phyloP scores from a whole-genome alignment of 2,888 invertebrate genomes.

The Hermaeophaga mercurialis region DNA sequence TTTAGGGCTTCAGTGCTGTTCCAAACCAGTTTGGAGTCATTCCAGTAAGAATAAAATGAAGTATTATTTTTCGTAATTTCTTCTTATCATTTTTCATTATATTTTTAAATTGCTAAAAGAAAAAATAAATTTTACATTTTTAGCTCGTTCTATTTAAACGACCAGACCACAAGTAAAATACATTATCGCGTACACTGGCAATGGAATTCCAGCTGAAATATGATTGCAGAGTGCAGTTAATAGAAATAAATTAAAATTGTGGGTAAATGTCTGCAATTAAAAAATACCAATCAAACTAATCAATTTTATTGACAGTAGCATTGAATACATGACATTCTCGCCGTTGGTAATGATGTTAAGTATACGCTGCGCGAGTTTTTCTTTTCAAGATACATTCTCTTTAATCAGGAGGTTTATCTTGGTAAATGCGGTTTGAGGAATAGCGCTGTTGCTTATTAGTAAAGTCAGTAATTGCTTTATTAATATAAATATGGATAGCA shows the following conservation, averaged over 20 bases:
- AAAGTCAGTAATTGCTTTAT: slow-evolving; percentile 7
- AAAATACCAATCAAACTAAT: slow-evolving; percentile 28
- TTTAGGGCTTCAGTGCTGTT: no score
- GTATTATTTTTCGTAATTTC: no score
- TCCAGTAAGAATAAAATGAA: no score
- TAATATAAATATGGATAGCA: slow-evolving; percentile 6
- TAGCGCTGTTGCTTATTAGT: background rate
- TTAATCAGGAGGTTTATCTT: slow-evolving; percentile 13
- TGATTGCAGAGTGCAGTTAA: slow-evolving; percentile 10
- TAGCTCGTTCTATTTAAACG: no score
- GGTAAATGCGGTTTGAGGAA: slow-evolving; percentile 1
- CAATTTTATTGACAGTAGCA: slow-evolving; percentile 20
- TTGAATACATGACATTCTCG: slow-evolving; percentile 20
- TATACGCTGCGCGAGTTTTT: slow-evolving; percentile 1
- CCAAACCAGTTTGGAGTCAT: no score
- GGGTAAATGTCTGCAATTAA: slow-evolving; percentile 25
- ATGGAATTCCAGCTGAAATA: slow-evolving; percentile 14
- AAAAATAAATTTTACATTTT: no score
- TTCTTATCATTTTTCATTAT: no score
- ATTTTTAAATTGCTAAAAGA: no score
- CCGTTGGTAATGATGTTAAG: slow-evolving; percentile 12
- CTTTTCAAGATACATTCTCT: slow-evolving; percentile 4
- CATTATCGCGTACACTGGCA: slow-evolving; percentile 5
- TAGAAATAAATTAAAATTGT: slow-evolving; percentile 21
- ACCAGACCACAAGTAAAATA: no score